Conservation (phyloP, 2,797 vertebrate genomes). For the Morus bassanus region DNA sequence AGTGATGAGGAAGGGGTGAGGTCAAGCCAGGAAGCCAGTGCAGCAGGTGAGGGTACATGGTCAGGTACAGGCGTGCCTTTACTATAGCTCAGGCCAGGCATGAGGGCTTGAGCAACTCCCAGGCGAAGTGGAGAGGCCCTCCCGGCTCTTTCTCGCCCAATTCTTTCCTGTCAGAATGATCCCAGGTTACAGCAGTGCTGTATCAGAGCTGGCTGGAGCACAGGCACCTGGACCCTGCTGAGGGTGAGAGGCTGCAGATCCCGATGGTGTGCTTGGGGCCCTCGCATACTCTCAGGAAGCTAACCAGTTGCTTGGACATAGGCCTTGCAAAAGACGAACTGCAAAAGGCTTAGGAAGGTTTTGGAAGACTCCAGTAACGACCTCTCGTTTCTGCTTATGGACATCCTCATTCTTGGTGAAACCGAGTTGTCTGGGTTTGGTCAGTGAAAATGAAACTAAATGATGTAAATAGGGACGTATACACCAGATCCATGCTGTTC, state of each 20-base stretch:
- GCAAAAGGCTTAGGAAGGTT: neutral
- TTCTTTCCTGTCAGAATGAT: neutral
- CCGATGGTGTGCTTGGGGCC: fast-evolving
- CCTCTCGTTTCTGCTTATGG: neutral
- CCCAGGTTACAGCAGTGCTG: neutral
- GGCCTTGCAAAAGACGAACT: neutral
- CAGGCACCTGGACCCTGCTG: neutral
- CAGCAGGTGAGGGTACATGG: neutral
- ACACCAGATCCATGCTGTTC: neutral
- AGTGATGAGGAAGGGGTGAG: neutral
- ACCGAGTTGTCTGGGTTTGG: neutral
- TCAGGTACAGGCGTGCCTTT: neutral
- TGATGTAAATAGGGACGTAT: neutral
- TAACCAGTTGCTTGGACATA: neutral
- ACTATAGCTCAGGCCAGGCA: neutral
- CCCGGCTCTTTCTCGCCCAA: neutral
- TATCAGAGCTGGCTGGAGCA: neutral
- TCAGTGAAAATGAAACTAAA: neutral
- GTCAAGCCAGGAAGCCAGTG: neutral
- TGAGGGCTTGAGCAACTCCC: neutral
- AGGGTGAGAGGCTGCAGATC: neutral
- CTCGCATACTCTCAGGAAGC: fast-evolving
- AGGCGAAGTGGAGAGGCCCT: neutral
- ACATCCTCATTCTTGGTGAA: neutral
- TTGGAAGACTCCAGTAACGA: neutral